Base-by-base conservation (phyloP, 2,888 invertebrate genomes). In the Amphipoea lucens region DNA sequence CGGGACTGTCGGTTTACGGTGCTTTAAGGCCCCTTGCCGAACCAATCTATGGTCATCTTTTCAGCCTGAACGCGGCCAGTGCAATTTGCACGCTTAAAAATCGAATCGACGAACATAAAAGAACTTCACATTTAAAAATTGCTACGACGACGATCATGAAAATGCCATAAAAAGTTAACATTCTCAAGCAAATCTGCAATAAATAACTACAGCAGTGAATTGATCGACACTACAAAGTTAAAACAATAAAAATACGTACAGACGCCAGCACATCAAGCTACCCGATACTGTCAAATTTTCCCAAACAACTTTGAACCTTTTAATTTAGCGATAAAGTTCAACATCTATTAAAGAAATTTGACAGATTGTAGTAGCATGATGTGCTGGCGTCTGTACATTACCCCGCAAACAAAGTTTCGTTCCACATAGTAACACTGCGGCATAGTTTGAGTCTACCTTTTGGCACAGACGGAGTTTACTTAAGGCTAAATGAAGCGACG, bases 391-490 rank as follows among this genome's bases (percentile, higher is more conserved):
- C 40, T 2, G 62, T 62, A 63, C 80, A 57, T 66, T 42, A 67
- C 7, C 11, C 14, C 57, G 29, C 66, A 57, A 54, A 74, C 70
- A 70, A 76, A 84, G 83, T 83, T 71, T n/a, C 62, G 23, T 42
- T 42, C 14, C 17, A 54, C 66, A 67, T 54, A 81, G 66, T 70
- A 20, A 62, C 40, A 81, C 40, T 78, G 79, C 87, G 78, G 76
- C 57, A 66, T 60, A 72, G 82, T 77, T 79, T 54, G 29, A 48
- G 72, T 77, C 45, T 42, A 80, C 69, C 75, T 85, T 76, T 83
- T 86, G 86, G 86, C 85, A 78, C n/a, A 36, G n/a, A 17, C 23
- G 45, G 6, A 69, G 73, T 73, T 85, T 54, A 74, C 71, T 81
- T 69, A 71, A 20, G 36, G 63, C 45, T 77, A 71, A 77, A 85